phyloP scores from a whole-genome alignment of 2,888 invertebrate genomes.

The Apodemia duryi region DNA sequence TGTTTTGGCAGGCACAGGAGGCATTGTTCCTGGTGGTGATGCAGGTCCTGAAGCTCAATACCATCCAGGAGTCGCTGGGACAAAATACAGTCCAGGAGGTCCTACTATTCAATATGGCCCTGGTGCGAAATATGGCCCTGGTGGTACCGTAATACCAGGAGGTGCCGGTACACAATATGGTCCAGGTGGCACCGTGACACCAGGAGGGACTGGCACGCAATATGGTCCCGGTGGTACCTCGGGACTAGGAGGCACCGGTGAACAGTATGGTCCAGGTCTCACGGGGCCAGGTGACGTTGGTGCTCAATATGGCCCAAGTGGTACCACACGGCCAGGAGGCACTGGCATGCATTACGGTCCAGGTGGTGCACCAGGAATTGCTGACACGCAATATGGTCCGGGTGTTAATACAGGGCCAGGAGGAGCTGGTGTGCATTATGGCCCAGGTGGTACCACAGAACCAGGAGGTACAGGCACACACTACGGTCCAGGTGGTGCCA shows the following conservation, averaged over 20 bases:
- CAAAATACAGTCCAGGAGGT: background rate
- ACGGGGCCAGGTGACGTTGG: constrained; percentile 17
- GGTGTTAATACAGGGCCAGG: constrained; percentile 16
- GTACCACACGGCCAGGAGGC: constrained; percentile 22
- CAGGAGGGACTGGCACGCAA: constrained; percentile 22
- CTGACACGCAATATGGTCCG: constrained; percentile 20
- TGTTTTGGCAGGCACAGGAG: constrained; percentile 19
- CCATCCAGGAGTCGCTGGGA: constrained; percentile 19
- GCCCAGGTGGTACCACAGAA: constrained; percentile 26
- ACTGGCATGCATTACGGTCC: constrained; percentile 20
- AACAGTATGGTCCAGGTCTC: constrained; percentile 16
- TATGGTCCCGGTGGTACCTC: constrained; percentile 18
- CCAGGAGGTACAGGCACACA: constrained; percentile 15
- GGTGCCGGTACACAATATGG: constrained; percentile 11
- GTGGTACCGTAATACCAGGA: background rate
- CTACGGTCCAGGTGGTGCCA: constrained; percentile 19
- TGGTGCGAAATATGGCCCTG: background rate
- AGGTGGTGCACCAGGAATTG: constrained; percentile 22
- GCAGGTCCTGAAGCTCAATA: constrained; percentile 20
- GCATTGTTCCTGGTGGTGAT: constrained; percentile 7
- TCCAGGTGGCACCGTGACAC: constrained; percentile 17
- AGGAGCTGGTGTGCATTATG: constrained; percentile 13
- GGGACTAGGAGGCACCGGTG: constrained; percentile 24
- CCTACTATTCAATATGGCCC: background rate
- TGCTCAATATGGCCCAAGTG: constrained; percentile 21